Conservation (phyloP, 2,888 invertebrate species). For the Hydroisotoma schaefferi region DNA sequence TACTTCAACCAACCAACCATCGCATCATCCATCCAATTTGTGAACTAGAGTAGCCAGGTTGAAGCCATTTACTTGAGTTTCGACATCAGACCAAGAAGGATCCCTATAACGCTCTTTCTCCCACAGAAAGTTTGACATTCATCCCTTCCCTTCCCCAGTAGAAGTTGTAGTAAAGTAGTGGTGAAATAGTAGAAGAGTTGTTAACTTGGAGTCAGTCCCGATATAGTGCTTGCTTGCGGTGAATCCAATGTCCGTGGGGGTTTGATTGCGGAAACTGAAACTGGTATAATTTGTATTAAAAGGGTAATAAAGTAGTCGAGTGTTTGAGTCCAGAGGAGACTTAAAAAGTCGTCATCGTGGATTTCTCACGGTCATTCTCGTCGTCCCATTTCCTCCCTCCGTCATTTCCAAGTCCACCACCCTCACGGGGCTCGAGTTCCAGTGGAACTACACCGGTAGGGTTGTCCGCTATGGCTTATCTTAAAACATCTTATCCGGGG, state of each 20-base stretch:
- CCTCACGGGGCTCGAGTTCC: slow-evolving; percentile 48
- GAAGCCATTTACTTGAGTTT: slow-evolving; percentile 3
- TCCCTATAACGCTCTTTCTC: background rate
- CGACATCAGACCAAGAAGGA: slow-evolving; percentile 3
- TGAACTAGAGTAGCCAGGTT: background rate
- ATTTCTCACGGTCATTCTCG: slow-evolving; percentile 50
- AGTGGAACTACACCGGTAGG: slow-evolving; percentile 48
- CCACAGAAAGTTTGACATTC: background rate
- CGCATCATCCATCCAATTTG: too few relatives aligned
- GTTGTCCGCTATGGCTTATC: slow-evolving; percentile 48
- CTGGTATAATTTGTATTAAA: too few relatives aligned
- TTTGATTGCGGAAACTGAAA: too few relatives aligned
- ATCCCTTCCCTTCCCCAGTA: background rate
- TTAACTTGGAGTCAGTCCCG: too few relatives aligned
- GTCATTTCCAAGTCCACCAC: slow-evolving; percentile 50
- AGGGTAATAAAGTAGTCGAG: background rate
- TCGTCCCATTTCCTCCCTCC: slow-evolving; percentile 49
- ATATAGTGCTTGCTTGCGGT: too few relatives aligned
- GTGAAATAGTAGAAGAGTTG: background rate
- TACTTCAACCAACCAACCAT: too few relatives aligned
- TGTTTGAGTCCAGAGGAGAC: slow-evolving; percentile 16
- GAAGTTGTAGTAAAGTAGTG: background rate
- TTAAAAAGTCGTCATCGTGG: slow-evolving; percentile 44
- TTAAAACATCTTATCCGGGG: slow-evolving; percentile 47
- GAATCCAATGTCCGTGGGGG: too few relatives aligned